phyloP scores from a whole-genome alignment of 2,113 vertebrate species.

The Tympanuchus pallidicinctus region DNA sequence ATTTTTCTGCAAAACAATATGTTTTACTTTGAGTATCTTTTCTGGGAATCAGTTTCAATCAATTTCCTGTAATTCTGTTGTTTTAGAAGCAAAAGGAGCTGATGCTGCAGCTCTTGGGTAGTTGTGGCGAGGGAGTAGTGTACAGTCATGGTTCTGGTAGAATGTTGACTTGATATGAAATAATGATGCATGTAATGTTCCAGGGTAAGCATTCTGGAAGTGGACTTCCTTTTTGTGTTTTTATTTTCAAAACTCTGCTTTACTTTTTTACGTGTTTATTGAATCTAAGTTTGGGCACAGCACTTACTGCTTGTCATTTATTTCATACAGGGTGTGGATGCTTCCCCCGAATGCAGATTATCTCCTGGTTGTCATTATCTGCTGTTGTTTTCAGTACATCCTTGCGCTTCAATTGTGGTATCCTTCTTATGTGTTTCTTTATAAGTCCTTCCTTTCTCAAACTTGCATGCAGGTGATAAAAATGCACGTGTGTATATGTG shows the following conservation, averaged over 20 bases:
- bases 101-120: neutral
- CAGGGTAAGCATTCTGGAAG: neutral
- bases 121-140: neutral
- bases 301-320: neutral
- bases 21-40: neutral
- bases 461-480: neutral
- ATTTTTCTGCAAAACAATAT: neutral
- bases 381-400: neutral
- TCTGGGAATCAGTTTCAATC: neutral
- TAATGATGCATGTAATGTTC: neutral
- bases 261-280: neutral
- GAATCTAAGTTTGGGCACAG: neutral
- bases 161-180: neutral
- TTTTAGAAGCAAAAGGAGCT: neutral
- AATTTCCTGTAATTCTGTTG: neutral
- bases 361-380: neutral
- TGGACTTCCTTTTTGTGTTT: neutral
- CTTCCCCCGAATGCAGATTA: rapidly evolving
- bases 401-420: neutral
- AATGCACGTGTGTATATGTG: neutral
- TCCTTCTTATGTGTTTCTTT: neutral
- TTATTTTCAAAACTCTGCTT: neutral
- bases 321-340: neutral
- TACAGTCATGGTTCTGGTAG: neutral
- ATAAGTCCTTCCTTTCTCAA: neutral